Percentiles rank a stretch among this genome's conserved stretches.
These are phyloP conservation scores for Gobionotothen gibberifrons DNA, from an alignment of 2,797 vertebrate genomes.

Conservation along the genomic window DNA sequence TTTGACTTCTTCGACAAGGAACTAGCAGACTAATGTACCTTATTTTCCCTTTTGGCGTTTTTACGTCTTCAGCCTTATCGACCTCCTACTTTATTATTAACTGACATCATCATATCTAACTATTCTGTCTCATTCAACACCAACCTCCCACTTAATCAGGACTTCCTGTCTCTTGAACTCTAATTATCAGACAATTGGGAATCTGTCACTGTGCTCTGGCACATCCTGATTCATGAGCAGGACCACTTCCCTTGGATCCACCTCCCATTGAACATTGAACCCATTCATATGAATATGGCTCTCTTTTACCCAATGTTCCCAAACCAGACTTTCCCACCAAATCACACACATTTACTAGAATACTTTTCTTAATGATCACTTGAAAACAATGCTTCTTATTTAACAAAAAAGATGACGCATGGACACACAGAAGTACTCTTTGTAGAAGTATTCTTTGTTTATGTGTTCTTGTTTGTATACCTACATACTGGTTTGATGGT, in stretches of 20 bases:
- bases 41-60: conserved; percentile 9
- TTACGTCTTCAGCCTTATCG: not conserved
- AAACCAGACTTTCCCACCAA: conserved; percentile 22
- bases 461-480: conserved; percentile 6
- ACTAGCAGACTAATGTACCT: not conserved
- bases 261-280: conserved; percentile 23
- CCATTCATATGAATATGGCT: conserved; percentile 16
- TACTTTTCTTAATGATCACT: not conserved
- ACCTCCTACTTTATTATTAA: not conserved
- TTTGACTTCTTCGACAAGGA: conserved; percentile 8
- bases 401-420: not conserved
- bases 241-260: conserved; percentile 4
- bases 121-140: not conserved
- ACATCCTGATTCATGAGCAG: conserved; percentile 15
- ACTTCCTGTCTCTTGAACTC: conserved; percentile 25
- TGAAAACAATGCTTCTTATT: not conserved
- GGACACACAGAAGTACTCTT: not conserved
- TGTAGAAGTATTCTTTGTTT: not conserved
- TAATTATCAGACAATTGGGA: conserved; percentile 19
- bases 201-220: conserved; percentile 10
- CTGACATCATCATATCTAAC: conserved; percentile 8
- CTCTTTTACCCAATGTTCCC: conserved; percentile 5
- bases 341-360: not conserved
- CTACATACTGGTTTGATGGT: conserved; percentile 1
- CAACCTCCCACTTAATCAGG: conserved; percentile 11